Base-by-base conservation (phyloP, 2,113 vertebrate species). In the Eublepharis macularius region DNA sequence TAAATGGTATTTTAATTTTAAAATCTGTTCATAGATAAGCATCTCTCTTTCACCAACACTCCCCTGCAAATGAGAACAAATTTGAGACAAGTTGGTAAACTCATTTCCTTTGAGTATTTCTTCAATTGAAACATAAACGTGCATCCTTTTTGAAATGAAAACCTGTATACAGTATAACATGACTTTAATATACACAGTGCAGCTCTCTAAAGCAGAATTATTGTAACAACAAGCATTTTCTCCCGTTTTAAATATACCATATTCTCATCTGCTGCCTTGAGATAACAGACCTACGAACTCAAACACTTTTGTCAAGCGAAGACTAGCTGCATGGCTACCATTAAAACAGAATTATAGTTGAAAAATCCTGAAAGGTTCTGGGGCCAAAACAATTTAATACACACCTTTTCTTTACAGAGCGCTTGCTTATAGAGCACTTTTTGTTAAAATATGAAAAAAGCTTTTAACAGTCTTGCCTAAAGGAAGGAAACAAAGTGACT, bases 81-180 rank as follows among this genome's bases (percentile, higher is more conserved):
- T 47, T 47, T 49, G 63, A 80, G 57, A 69, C 17, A 43, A 43
- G 11, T 19, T 16, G 32, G 17, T 29, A 68, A 78, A 24, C 21
- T 74, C 70, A 11, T 41, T 73, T 86, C 24, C 12, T 85, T 57
- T 79, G 32, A 66, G 65, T 34, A 41, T 79, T 16, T 70, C 36
- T 69, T 73, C 80, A n/a, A 75, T 19, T 34, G 13, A 60, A 39
- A 54, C 13, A 34, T 19, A 45, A 4, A 11, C n/a, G n/a, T n/a
- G n/a, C n/a, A 49, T 69, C 78, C 39, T 80, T 82, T 85, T 13
- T 82, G 63, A 80, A 84, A 77, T 41, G 76, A 84, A 88, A 90
- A 82, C 29, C 69, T 4, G 21, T 45, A 4, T 0, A 49, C 81
- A 26, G 70, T 63, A 87, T 57, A 87, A 87, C 70, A 78, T 68